Evolutionary conservation across 2,888 invertebrate species (phyloP), one percentile per base, ranked within the genome.

Genomic region (Ophion costatus): DNA sequence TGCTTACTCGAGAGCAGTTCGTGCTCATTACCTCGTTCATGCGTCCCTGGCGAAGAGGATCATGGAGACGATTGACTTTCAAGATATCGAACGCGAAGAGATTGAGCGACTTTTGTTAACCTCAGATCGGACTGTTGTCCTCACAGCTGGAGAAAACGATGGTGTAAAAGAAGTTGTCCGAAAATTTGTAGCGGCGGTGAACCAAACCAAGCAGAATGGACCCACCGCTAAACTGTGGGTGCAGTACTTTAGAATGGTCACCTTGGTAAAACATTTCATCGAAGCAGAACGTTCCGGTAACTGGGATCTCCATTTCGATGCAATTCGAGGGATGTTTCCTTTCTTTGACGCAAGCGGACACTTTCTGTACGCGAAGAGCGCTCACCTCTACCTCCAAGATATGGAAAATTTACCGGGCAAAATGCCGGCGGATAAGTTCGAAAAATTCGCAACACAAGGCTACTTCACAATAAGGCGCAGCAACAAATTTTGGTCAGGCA

Each of bases 311-410:
- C 86, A 89, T 82, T 80, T 88, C 38, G 64, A 83, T 22, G 86
- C 84, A 33, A 82, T 88, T 10, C 75, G 74, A 80, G 71, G 59
- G 57, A 88, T 88, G 82, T 33, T 93, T 24, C 93, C 93, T 5
- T 91, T 87, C 86, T 93, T 93, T 87, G 91, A 92, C 87, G 91
- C 92, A 42, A 88, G 88, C 84, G 93, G 93, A 14, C 92, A 94
- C 88, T 92, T 92, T 79, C 24, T 24, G 24, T 24, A 24, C 24
- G 24, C 24, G 24, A 24, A 24, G 24, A 24, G 24, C 24, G 24
- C 83, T 59, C 91, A 92, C 67, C 67, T 93, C 10, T 92, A 93
- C 88, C 79, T 94, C n/a, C 94, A 94, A 90, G 91, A 92, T 86
- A 93, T 93, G 93, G 63, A 75, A 17, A 42, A 86, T 57, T 87